Evolutionary conservation across 2,113 vertebrate genomes (phyloP).

Genomic region (Crotophaga sulcirostris): DNA sequence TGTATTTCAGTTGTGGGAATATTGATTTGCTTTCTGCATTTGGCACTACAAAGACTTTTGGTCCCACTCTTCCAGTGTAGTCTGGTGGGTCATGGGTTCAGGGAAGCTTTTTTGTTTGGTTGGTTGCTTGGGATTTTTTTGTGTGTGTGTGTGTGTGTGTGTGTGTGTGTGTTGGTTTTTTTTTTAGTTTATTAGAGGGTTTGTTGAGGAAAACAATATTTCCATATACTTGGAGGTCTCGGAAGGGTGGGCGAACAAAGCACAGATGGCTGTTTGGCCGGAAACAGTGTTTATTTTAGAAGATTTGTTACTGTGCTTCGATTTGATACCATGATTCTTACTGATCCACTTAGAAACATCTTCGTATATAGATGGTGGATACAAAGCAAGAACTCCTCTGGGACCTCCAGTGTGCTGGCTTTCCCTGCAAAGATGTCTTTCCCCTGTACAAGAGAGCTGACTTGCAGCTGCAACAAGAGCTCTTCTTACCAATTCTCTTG

Average conservation of each 20-base stretch:
- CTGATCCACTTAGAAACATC: neutral
- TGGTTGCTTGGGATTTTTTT: too few species aligned
- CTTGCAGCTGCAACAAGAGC: neutral
- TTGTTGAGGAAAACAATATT: neutral
- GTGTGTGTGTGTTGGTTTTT: too few species aligned
- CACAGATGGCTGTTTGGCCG: conserved; percentile 40
- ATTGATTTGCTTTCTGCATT: neutral
- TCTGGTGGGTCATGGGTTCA: neutral
- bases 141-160: too few species aligned
- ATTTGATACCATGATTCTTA: too few species aligned
- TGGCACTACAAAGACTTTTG: neutral
- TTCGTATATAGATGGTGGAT: neutral
- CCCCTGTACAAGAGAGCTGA: neutral
- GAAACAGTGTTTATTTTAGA: conserved; percentile 29
- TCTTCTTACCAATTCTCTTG: neutral
- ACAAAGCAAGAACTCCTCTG: neutral
- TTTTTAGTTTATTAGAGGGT: neutral
- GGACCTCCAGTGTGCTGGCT: neutral
- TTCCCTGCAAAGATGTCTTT: neutral
- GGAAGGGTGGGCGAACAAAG: neutral
- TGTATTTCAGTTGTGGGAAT: neutral
- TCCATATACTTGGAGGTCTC: neutral
- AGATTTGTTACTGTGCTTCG: neutral
- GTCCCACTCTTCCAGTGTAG: neutral
- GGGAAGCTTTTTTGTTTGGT: neutral